Conservation (phyloP, 2,113 vertebrate species). For the Halcyon senegalensis region DNA sequence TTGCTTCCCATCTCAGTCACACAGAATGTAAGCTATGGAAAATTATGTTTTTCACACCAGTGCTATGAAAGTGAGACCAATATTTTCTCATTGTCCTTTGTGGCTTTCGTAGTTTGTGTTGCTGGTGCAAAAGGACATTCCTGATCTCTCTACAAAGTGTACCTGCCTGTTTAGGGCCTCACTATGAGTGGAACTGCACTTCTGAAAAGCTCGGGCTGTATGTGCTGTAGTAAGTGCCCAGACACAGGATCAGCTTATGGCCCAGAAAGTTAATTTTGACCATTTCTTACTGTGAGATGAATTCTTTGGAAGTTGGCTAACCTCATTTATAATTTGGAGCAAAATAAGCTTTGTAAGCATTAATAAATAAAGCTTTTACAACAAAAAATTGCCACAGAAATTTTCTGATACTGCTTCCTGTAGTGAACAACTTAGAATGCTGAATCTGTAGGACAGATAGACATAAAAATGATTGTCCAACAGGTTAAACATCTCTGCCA, state of each 20-base stretch:
- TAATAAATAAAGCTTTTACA: not conserved
- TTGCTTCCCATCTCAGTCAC: not conserved
- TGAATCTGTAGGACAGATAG: conserved; percentile 13
- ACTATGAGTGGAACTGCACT: not conserved
- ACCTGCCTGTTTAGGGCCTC: not conserved
- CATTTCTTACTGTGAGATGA: not conserved
- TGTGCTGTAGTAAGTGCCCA: not conserved
- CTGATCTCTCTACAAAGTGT: not conserved
- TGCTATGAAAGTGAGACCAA: not conserved
- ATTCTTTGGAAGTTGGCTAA: not conserved
- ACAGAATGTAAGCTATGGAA: not conserved
- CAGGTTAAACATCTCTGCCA: conserved; percentile 54
- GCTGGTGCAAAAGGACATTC: not conserved
- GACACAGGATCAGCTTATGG: not conserved
- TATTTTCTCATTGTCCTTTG: not conserved
- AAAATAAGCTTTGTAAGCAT: not conserved
- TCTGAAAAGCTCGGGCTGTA: not conserved
- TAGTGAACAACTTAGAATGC: not conserved
- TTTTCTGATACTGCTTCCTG: not conserved
- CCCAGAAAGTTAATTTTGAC: not conserved
- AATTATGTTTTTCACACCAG: not conserved
- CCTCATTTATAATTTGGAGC: not conserved
- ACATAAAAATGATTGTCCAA: conserved; percentile 53
- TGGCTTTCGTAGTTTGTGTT: not conserved
- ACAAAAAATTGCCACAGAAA: not conserved